Evolutionary conservation across 1,140 invertebrate genomes (phyloP), one percentile per base, ranked within the genome.

Genomic region (Drosophila orena): DNA sequence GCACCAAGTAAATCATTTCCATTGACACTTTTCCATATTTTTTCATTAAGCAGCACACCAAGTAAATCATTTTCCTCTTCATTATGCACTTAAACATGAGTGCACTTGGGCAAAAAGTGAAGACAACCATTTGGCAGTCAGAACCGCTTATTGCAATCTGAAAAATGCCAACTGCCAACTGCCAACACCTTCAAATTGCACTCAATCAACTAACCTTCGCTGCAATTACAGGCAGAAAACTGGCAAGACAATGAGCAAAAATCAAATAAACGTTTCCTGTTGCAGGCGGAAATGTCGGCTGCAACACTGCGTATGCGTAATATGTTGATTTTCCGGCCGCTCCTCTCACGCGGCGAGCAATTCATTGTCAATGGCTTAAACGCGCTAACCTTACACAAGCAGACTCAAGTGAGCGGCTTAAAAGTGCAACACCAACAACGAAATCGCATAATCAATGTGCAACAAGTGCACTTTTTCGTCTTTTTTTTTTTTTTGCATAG

Each of bases 311-410:
- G 73, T 77, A 77, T 77, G 74, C 72, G 72, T 77, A 77, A 77
- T 77, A 52, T 68, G 64, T 50, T 64, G 64, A 64, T 30, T 68
- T 49, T 27, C 61, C 35, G 8, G 50, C 55, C 52, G 57, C 50
- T 60, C 35, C 58, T 64, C 69, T 64, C 55, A 46, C 69, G 52
- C 42, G 53, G 35, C 68, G 10, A 58, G 47, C 54, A 76, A 77
- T 77, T 77, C 74, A 77, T 69, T 77, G 74, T 77, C 74, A 77
- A 77, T 77, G 73, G 64, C 73, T 69, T 34, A 49, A 52, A 65
- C 49, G 27, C 43, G 58, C 73, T 76, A 76, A 76, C 72, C 71
- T 76, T 66, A 76, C 58, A 73, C 59, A 75, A 72, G 27, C 70
- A 22, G 47, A 34, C 35, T 66, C 37, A 44, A 68, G 61, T 77